Percentiles rank a stretch among this genome's conserved stretches.
Evolutionary conservation across 2,797 vertebrate species (phyloP).

Genomic region (Pipistrellus pygmaeus): DNA sequence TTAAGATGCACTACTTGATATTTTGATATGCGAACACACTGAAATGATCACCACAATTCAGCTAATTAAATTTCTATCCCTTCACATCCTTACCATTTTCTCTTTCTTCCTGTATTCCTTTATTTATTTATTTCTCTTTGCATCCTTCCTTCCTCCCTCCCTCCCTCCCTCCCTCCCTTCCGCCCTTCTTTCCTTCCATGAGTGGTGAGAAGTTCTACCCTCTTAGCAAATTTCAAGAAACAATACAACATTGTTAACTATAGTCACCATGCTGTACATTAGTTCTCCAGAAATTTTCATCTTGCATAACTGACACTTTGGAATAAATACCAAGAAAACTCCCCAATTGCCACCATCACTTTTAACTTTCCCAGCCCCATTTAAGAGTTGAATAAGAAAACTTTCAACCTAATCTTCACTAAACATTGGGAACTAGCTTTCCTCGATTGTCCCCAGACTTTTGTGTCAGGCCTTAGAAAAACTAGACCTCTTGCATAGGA

Average conservation of each 20-base stretch:
- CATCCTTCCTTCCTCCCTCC: neutral
- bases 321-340: neutral
- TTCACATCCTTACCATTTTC: neutral
- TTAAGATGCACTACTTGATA: neutral
- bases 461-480: neutral
- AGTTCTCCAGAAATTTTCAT: neutral
- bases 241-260: neutral
- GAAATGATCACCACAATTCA: neutral
- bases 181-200: rapidly evolving
- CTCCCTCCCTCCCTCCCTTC: rapidly evolving
- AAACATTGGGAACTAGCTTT: neutral
- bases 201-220: neutral
- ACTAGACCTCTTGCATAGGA: neutral
- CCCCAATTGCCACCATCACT: neutral
- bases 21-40: neutral
- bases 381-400: neutral
- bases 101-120: neutral
- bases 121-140: neutral
- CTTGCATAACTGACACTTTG: neutral
- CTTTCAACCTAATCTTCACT: neutral
- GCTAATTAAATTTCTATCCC: neutral
- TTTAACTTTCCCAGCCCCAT: neutral
- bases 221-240: neutral
- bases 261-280: neutral
- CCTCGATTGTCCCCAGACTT: neutral